Evolutionary conservation across 2,113 vertebrate genomes (phyloP).

Genomic region (Halichoeres trimaculatus): DNA sequence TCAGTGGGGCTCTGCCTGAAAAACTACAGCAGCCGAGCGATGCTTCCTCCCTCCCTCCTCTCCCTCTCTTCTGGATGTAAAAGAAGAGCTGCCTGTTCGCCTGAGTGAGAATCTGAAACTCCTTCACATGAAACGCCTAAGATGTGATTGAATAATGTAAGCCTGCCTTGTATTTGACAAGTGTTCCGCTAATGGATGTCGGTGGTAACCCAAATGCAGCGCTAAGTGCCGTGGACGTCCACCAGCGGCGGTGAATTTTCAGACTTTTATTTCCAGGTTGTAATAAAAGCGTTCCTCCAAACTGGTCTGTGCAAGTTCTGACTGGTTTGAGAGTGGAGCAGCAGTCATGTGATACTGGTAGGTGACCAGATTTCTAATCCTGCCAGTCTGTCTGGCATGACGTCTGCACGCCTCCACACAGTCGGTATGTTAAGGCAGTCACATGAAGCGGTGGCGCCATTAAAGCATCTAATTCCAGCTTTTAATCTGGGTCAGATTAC

Average conservation of each 20-base stretch:
- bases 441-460: slow-evolving; percentile 20
- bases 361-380: slow-evolving; percentile 52
- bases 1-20: slow-evolving; percentile 59
- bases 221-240: slow-evolving; percentile 38
- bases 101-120: slow-evolving; percentile 39
- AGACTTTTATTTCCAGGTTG: slow-evolving; percentile 24
- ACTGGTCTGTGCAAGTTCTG: slow-evolving; percentile 18
- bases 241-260: slow-evolving; percentile 8
- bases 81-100: slow-evolving; percentile 26
- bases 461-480: slow-evolving; percentile 51
- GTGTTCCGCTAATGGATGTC: slow-evolving; percentile 51
- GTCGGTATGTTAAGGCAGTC: slow-evolving; percentile 44
- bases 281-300: slow-evolving; percentile 11
- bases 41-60: slow-evolving; percentile 5
- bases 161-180: slow-evolving; percentile 32
- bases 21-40: slow-evolving; percentile 40
- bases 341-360: slow-evolving; percentile 25
- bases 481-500: slow-evolving; percentile 75
- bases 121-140: slow-evolving; percentile 34
- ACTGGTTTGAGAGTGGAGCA: slow-evolving; percentile 26
- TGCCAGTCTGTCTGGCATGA: slow-evolving; percentile 37
- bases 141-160: slow-evolving; percentile 67
- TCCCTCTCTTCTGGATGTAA: slow-evolving; percentile 19
- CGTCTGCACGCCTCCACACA: slow-evolving; percentile 31
- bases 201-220: slow-evolving; percentile 31